phyloP scores from a whole-genome alignment of 2,113 vertebrate species.

The Lichenostomus cassidix region DNA sequence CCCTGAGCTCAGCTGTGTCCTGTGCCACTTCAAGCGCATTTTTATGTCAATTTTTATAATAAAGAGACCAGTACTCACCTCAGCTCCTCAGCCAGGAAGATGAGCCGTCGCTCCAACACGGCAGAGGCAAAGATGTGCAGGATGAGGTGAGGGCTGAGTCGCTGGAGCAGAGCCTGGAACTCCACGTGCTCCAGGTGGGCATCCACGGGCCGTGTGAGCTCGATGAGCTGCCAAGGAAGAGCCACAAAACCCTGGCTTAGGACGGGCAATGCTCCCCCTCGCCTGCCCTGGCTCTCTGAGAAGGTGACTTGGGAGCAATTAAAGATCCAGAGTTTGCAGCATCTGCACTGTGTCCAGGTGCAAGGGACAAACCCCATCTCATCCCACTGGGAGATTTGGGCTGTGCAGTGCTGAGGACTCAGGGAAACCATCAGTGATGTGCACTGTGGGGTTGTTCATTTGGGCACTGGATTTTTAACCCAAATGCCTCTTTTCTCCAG shows the following conservation, averaged over 20 bases:
- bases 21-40: neutral
- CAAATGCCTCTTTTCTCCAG: neutral
- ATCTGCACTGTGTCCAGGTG: neutral
- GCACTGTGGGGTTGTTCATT: neutral
- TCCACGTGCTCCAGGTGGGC: conserved; percentile 93
- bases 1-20: neutral
- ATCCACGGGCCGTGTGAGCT: conserved; percentile 88
- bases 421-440: neutral
- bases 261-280: fast-evolving
- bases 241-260: neutral
- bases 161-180: conserved; percentile 81
- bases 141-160: conserved; percentile 83
- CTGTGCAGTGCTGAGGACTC: neutral
- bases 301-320: neutral
- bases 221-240: conserved; percentile 79
- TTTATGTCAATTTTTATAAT: neutral
- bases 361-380: neutral
- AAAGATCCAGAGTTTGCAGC: neutral
- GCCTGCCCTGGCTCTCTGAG: neutral
- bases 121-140: conserved; percentile 87
- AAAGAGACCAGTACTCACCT: conserved; percentile 71
- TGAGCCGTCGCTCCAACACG: conserved; percentile 86
- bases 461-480: neutral
- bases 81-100: conserved; percentile 91
- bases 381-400: neutral